These are phyloP conservation scores for Sciaenops ocellatus DNA, from an alignment of 2,797 vertebrate species.

Conservation along the genomic window DNA sequence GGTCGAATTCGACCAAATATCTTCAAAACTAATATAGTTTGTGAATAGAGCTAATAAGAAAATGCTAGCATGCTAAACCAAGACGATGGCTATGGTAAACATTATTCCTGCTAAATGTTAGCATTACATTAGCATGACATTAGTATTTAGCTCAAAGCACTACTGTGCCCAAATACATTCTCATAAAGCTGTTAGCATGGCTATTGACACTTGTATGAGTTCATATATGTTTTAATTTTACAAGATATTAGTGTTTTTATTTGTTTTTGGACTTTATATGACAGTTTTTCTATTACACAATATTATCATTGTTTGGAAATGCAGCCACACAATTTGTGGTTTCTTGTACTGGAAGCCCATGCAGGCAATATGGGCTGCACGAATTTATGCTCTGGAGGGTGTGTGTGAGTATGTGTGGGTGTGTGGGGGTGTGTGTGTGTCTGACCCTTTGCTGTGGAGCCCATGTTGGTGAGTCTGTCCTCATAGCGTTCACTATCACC, in stretches of 20 bases:
- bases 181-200: background rate
- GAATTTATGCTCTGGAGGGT: background rate
- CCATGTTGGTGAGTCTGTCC: conserved; percentile 64
- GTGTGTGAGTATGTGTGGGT: background rate
- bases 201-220: too few species aligned
- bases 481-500: conserved; percentile 73
- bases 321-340: background rate
- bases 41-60: too few species aligned
- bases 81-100: background rate
- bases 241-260: too few species aligned
- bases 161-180: too few species aligned
- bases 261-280: background rate
- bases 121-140: too few species aligned
- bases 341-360: background rate
- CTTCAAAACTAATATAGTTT: too few species aligned
- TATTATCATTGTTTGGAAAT: too few species aligned
- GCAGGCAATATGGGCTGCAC: background rate
- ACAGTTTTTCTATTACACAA: too few species aligned
- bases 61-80: too few species aligned
- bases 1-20: background rate
- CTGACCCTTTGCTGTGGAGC: conserved; percentile 75
- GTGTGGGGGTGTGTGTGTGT: background rate
- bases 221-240: background rate
- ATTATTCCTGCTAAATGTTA: background rate
- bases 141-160: too few species aligned